These are phyloP conservation scores for Dendroctonus ponderosae DNA, from an alignment of 1,140 invertebrate species.

Conservation along the genomic window DNA sequence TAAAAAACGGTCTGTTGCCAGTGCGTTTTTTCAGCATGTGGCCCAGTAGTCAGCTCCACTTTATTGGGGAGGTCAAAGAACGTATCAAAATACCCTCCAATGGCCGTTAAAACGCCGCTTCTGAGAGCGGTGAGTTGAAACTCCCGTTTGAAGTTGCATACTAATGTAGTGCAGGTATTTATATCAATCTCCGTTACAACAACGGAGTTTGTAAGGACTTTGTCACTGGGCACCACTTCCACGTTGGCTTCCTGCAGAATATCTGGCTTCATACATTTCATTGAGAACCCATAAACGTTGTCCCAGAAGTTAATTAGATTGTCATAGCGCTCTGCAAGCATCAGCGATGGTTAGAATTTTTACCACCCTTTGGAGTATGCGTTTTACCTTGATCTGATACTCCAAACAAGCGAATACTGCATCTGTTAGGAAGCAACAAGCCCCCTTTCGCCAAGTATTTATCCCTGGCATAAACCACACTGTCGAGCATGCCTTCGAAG, in stretches of 20 bases:
- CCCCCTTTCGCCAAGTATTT: constrained; percentile 76
- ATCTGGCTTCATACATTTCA: constrained; percentile 89
- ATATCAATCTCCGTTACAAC: constrained; percentile 74
- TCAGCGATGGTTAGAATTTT: constrained; percentile 2
- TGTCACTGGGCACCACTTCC: constrained; percentile 74
- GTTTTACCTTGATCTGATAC: constrained; percentile 79
- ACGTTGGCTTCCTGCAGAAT: constrained; percentile 88
- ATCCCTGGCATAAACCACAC: constrained; percentile 87
- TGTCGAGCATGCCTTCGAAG: constrained; percentile 97
- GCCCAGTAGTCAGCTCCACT: constrained; percentile 73
- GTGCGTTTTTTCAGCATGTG: constrained; percentile 76
- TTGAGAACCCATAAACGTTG: constrained; percentile 95
- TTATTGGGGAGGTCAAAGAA: constrained; percentile 74
- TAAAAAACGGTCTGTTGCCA: constrained; percentile 97
- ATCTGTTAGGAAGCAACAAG: constrained; percentile 83
- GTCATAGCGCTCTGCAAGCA: constrained; percentile 63
- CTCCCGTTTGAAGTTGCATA: constrained; percentile 75
- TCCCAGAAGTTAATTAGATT: constrained; percentile 87
- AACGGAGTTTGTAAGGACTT: constrained; percentile 72
- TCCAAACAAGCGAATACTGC: constrained; percentile 84
- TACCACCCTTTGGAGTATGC: constrained; percentile 29
- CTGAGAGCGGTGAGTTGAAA: constrained; percentile 72
- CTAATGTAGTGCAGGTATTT: constrained; percentile 75
- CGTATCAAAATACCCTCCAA: constrained; percentile 93
- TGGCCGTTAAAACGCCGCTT: constrained; percentile 77